Evolutionary conservation across 64 coral and sea anemone species (phyloP).

Genomic region (Platygyra sinensis): DNA sequence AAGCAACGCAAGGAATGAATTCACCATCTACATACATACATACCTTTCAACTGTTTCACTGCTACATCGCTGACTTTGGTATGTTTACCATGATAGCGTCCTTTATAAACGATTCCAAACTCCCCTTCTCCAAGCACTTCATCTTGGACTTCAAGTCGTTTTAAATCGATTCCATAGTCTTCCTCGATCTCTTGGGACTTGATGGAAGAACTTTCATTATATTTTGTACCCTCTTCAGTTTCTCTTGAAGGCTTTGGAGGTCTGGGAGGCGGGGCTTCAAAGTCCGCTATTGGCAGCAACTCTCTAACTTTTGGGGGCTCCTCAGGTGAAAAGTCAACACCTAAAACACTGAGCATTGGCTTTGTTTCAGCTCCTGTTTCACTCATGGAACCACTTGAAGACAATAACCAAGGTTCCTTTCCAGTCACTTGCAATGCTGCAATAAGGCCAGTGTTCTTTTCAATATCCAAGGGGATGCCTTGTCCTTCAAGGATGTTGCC

Average conservation of each 20-base stretch:
- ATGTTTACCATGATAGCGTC: not conserved
- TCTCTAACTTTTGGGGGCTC: too few species aligned
- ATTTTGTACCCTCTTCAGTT: not conserved
- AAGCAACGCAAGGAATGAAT: not conserved
- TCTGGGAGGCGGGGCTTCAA: not conserved
- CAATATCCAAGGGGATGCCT: too few species aligned
- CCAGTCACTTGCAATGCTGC: too few species aligned
- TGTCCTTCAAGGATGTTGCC: not conserved
- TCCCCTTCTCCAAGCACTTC: slow-evolving; percentile 12
- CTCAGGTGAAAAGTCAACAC: too few species aligned
- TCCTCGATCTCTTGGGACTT: slow-evolving; percentile 2
- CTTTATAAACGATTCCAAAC: slow-evolving; percentile 23
- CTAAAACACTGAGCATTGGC: too few species aligned
- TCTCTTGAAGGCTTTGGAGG: not conserved
- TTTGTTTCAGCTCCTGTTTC: too few species aligned
- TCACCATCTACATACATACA: not conserved
- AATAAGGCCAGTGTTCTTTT: too few species aligned
- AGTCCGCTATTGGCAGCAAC: too few species aligned
- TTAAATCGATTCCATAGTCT: not conserved
- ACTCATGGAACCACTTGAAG: too few species aligned
- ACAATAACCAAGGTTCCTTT: too few species aligned
- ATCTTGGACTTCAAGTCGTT: not conserved
- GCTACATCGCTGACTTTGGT: not conserved
- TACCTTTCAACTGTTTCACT: slow-evolving; percentile 39
- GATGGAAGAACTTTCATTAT: not conserved